Conservation (phyloP, 2,888 invertebrate species). For the Campoletis raptor region DNA sequence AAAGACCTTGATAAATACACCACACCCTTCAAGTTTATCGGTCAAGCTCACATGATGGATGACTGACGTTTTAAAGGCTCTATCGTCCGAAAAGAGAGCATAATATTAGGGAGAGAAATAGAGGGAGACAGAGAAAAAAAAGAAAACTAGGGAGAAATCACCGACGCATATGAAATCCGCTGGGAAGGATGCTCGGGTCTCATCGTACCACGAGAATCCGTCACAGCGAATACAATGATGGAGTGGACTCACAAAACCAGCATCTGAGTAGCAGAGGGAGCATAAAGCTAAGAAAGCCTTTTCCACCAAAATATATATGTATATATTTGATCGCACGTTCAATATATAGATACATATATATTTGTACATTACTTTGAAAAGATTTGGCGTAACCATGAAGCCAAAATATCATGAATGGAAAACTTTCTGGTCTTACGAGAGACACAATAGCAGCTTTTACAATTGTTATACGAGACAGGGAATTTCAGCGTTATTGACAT, state of each 20-base stretch:
- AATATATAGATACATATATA: conserved; percentile 13
- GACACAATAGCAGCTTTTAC: conserved; percentile 58
- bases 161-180: conserved; percentile 37
- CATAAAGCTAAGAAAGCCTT: conserved; percentile 19
- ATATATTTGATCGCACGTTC: background rate
- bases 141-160: conserved; percentile 26
- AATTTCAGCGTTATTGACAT: conserved; percentile 31
- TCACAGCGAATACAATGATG: conserved; percentile 63
- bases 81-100: conserved; percentile 11
- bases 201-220: conserved; percentile 51
- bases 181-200: background rate
- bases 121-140: background rate
- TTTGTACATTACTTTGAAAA: conserved; percentile 44
- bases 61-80: conserved; percentile 62
- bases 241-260: conserved; percentile 57
- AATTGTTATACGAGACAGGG: conserved; percentile 50
- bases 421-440: conserved; percentile 31
- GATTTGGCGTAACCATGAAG: conserved; percentile 48
- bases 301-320: background rate
- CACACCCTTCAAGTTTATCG: conserved; percentile 60
- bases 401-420: conserved; percentile 57
- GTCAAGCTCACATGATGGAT: conserved; percentile 65
- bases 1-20: conserved; percentile 39
- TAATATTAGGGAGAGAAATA: background rate
- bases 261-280: conserved; percentile 32